phyloP scores from a whole-genome alignment of 2,888 invertebrate genomes.

The Archaeoteleia sp. region DNA sequence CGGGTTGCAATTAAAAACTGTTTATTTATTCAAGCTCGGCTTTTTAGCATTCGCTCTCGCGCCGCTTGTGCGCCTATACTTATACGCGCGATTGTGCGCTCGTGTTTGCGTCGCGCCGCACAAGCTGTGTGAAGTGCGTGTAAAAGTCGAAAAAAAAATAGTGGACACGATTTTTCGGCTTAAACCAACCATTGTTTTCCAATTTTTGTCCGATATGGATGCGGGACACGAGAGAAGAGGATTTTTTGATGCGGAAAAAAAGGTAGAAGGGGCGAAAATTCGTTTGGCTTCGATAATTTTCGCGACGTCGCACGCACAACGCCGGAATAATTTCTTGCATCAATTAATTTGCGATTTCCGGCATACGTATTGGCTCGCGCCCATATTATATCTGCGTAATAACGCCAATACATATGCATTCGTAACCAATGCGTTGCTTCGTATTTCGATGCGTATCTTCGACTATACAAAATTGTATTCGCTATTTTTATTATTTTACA shows the following conservation, averaged over 20 bases:
- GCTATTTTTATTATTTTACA: too few species aligned
- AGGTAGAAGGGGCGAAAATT: conserved; percentile 9
- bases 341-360: conserved; percentile 13
- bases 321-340: conserved; percentile 14
- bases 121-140: conserved; percentile 43
- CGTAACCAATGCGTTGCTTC: too few species aligned
- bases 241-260: conserved; percentile 13
- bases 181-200: conserved; percentile 60
- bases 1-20: conserved; percentile 74
- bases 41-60: conserved; percentile 70
- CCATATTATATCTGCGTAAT: too few species aligned
- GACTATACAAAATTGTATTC: too few species aligned
- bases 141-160: conserved; percentile 31
- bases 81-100: conserved; percentile 32
- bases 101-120: conserved; percentile 41
- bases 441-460: too few species aligned
- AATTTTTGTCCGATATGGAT: conserved; percentile 56
- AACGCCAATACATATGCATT: too few species aligned
- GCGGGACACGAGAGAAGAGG: conserved; percentile 4
- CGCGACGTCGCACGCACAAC: conserved; percentile 6
- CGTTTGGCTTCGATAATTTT: conserved; percentile 15
- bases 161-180: conserved; percentile 62
- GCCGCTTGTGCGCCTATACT: conserved; percentile 38
- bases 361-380: not conserved
- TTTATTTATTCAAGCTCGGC: conserved; percentile 74